These are phyloP conservation scores for Proterorhinus semilunaris DNA, from an alignment of 2,113 vertebrate genomes.

Conservation along the genomic window DNA sequence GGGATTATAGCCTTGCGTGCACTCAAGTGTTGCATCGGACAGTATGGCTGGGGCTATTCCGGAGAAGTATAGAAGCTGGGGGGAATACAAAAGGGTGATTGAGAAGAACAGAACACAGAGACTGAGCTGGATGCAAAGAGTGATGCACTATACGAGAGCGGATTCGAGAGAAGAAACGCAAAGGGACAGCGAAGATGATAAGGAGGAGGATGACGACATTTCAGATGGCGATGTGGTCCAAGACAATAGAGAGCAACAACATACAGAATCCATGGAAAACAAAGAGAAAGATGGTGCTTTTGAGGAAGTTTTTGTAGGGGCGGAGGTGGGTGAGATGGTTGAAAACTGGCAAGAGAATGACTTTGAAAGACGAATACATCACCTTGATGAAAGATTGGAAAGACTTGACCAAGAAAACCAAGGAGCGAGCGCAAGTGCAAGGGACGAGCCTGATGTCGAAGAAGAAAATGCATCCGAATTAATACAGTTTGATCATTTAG, in stretches of 20 bases:
- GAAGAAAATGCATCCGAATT: neutral
- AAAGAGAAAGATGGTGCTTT: neutral
- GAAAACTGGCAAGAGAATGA: neutral
- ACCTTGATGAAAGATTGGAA: neutral
- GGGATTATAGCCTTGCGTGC: neutral
- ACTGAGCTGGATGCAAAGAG: constrained; percentile 10
- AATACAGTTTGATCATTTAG: neutral
- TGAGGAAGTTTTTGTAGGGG: neutral
- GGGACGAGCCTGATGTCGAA: constrained; percentile 13
- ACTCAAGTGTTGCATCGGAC: neutral
- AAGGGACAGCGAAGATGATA: neutral
- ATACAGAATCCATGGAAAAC: neutral
- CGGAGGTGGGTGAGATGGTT: neutral
- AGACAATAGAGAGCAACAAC: neutral
- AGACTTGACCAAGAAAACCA: neutral
- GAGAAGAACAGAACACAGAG: constrained; percentile 24
- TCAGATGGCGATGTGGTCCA: neutral
- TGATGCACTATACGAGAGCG: neutral
- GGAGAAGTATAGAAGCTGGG: constrained; percentile 11
- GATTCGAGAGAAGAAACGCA: neutral
- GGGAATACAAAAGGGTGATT: constrained; percentile 26
- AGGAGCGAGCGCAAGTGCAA: neutral
- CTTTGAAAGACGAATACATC: neutral
- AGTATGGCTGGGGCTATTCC: constrained; percentile 33
- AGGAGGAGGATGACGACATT: constrained; percentile 8